Percentiles rank a stretch among this genome's conserved stretches.
Conservation (phyloP, 2,888 invertebrate genomes). For the Branchellion lobata region DNA sequence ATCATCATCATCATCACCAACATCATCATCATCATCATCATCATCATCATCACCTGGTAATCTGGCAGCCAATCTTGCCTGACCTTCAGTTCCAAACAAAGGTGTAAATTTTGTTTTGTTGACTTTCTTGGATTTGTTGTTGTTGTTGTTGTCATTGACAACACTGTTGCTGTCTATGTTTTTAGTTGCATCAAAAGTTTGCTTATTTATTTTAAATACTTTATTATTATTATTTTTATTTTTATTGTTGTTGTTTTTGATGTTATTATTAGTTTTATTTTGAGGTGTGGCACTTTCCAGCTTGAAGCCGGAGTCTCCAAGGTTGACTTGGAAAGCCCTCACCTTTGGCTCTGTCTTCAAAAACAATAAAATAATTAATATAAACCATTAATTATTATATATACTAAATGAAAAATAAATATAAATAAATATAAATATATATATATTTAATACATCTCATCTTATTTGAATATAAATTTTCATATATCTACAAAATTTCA, state of each 20-base stretch:
- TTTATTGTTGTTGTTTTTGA: neutral
- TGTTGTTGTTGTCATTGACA: neutral
- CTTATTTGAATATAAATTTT: no score
- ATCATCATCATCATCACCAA: constrained; percentile 34
- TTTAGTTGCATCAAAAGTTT: constrained; percentile 7
- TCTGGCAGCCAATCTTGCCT: constrained; percentile 64
- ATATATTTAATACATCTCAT: no score
- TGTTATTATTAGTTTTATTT: neutral
- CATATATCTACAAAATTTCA: no score
- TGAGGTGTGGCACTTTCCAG: neutral
- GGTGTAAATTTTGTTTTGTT: constrained; percentile 72
- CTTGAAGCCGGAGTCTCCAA: neutral
- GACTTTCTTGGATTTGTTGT: neutral
- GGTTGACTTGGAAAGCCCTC: no score
- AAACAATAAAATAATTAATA: no score
- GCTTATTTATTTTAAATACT: neutral
- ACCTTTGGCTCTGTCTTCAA: no score
- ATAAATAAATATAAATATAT: no score
- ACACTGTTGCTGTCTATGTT: neutral
- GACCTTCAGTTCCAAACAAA: constrained; percentile 74
- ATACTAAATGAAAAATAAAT: no score
- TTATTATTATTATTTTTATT: neutral
- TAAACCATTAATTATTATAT: no score
- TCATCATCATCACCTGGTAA: constrained; percentile 61
- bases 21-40: constrained; percentile 40